A percentile compares a stretch with the other conserved stretches of the same genome.
These are phyloP conservation scores for Euplagia quadripunctaria DNA, from an alignment of 2,888 invertebrate species.

Conservation along the genomic window DNA sequence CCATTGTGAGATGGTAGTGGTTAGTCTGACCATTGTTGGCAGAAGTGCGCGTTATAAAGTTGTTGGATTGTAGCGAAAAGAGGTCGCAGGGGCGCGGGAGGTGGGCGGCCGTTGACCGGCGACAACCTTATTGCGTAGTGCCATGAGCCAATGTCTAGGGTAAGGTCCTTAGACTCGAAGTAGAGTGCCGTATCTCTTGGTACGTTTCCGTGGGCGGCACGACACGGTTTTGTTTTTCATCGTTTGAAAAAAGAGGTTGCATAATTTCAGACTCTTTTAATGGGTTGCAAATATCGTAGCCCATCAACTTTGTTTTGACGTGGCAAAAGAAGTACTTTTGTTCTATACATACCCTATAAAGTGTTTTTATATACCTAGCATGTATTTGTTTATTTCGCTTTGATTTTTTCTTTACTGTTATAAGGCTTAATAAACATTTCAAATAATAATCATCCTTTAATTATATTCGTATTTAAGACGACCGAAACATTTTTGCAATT, in stretches of 20 bases:
- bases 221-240: slow-evolving; percentile 67
- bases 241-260: slow-evolving; percentile 66
- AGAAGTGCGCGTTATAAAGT: slow-evolving; percentile 64
- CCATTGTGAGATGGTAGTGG: slow-evolving; percentile 57
- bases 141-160: slow-evolving; percentile 80
- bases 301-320: not conserved
- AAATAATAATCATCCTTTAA: not conserved
- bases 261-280: slow-evolving; percentile 56
- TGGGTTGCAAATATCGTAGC: not conserved
- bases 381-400: not conserved
- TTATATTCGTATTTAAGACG: not conserved
- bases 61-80: slow-evolving; percentile 73
- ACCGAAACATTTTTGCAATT: slow-evolving; percentile 17
- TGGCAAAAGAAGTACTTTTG: not conserved
- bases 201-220: slow-evolving; percentile 67
- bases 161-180: slow-evolving; percentile 78
- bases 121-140: slow-evolving; percentile 76
- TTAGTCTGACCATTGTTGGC: slow-evolving; percentile 57
- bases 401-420: not conserved
- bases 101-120: slow-evolving; percentile 80
- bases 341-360: not conserved
- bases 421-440: not conserved
- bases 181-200: slow-evolving; percentile 68
- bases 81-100: slow-evolving; percentile 75
- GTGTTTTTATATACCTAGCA: no score